Evolutionary conservation across 1,140 invertebrate genomes (phyloP), one percentile per base, ranked within the genome.

Genomic region (Drosophila funebris): DNA sequence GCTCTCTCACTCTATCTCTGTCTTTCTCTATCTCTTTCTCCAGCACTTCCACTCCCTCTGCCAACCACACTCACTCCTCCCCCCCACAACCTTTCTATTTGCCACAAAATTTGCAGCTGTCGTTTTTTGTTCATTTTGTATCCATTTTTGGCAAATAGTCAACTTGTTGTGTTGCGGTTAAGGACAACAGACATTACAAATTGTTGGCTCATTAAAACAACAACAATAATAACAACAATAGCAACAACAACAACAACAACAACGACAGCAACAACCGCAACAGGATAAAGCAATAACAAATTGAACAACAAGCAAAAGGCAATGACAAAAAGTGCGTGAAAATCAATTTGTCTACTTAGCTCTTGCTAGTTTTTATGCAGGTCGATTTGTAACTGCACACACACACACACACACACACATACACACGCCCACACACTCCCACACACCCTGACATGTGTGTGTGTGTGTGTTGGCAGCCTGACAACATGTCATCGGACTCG

Each of bases 281-380:
- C 56, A 60, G 16, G 11, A 14, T 37, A 60, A 48, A 39, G 16
- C 31, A 29, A 58, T 53, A 53, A 48, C 63, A 60, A 64, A 63
- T 63, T 37, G 60, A 54, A 58, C 54, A 58, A 58, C 41, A 39
- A 14, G 27, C 44, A 52, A 71, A 48, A 71, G 39, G 58, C 58
- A 53, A 73, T 60, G 61, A 68, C 56, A 73, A 73, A 73, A 73
- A 68, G 48, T 73, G 70, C 48, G 70, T 73, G 48, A 73, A 61
- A 73, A 68, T 68, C 70, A 73, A 73, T 68, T 73, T 73, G 63
- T 73, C 70, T 73, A 61, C 61, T 58, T 66, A 58, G 50, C 50
- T 52, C 37, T 33, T 27, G 16, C 46, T 72, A 66, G 69, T 72
- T 73, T 73, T 73, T 73, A 73, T 68, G 53, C 64, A 48, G 20